Evolutionary conservation across 2,113 vertebrate genomes (phyloP).

Genomic region (Microcebus jonahi): DNA sequence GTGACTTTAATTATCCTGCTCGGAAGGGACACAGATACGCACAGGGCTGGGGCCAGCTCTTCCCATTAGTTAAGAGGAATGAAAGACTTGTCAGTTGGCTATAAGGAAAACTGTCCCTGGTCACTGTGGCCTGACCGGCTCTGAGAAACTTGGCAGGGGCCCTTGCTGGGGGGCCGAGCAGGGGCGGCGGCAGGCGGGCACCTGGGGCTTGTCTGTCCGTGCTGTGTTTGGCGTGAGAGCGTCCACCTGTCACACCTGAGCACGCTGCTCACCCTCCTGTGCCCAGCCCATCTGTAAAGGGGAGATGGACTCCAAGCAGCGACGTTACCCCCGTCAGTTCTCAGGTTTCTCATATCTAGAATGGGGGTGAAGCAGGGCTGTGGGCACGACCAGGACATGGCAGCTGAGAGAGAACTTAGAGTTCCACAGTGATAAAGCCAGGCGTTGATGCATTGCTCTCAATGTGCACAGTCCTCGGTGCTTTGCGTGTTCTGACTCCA

Average conservation of each 20-base stretch:
- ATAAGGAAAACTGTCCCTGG: background rate
- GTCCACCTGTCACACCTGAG: background rate
- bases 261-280: fast-evolving
- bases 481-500: fast-evolving
- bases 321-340: fast-evolving
- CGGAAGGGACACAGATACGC: background rate
- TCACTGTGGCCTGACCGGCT: no score
- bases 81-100: background rate
- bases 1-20: background rate
- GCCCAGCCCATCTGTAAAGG: background rate
- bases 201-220: fast-evolving
- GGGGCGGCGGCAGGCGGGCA: fast-evolving
- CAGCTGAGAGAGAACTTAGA: background rate
- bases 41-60: background rate
- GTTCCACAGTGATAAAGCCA: fast-evolving
- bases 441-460: fast-evolving
- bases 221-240: background rate
- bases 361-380: background rate
- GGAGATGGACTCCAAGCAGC: background rate
- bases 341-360: background rate
- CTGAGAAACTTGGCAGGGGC: background rate
- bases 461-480: fast-evolving
- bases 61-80: background rate
- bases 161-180: fast-evolving
- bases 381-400: fast-evolving